These are phyloP conservation scores for Epinephelus coioides DNA, from an alignment of 2,797 vertebrate species.

Conservation along the genomic window DNA sequence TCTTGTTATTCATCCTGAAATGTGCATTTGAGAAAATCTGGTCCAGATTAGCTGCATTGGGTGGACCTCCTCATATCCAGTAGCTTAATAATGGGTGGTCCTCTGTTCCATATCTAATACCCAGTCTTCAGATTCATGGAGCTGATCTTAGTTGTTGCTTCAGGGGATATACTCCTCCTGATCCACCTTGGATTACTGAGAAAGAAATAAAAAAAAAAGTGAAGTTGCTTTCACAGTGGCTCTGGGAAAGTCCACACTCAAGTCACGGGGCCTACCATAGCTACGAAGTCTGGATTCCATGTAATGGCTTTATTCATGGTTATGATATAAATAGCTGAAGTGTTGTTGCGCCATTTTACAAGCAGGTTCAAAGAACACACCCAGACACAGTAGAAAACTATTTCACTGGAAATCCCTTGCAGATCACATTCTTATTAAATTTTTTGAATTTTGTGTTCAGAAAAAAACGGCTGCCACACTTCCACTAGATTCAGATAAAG, in stretches of 20 bases:
- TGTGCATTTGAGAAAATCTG: constrained; percentile 41
- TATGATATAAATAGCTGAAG: constrained; percentile 31
- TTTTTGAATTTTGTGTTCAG: constrained; percentile 18
- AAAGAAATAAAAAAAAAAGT: constrained; percentile 53
- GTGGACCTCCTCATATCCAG: constrained; percentile 38
- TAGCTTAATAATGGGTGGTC: constrained; percentile 61
- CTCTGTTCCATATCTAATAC: constrained; percentile 35
- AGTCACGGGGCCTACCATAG: constrained; percentile 24
- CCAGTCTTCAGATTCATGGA: constrained; percentile 29
- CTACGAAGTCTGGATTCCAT: constrained; percentile 16
- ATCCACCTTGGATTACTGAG: constrained; percentile 54
- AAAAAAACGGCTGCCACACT: background rate
- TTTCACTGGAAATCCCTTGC: constrained; percentile 57
- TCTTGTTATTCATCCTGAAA: constrained; percentile 48
- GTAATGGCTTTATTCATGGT: constrained; percentile 27
- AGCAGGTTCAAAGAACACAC: constrained; percentile 48
- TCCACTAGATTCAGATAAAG: constrained; percentile 16
- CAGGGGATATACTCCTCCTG: constrained; percentile 37
- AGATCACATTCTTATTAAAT: constrained; percentile 34
- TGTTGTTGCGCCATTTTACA: constrained; percentile 33
- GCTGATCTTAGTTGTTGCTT: constrained; percentile 33
- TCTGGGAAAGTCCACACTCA: constrained; percentile 63
- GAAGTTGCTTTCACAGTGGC: constrained; percentile 42
- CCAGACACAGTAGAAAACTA: constrained; percentile 30
- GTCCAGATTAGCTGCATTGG: constrained; percentile 34